Evolutionary conservation across 2,888 invertebrate species (phyloP), one percentile per base, ranked within the genome.

Genomic region (Apamea epomidion): DNA sequence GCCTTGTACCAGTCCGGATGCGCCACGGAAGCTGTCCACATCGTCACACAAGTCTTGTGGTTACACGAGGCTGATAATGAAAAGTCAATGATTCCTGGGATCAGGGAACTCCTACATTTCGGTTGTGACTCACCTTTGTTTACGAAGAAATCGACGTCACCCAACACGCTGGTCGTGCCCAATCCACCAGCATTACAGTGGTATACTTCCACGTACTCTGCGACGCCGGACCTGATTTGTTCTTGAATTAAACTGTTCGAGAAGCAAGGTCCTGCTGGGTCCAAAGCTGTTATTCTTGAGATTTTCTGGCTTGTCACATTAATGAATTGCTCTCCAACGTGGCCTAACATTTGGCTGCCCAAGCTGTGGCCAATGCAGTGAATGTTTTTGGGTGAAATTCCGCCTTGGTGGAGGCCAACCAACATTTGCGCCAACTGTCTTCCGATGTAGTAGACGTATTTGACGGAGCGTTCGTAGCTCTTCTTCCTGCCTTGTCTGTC

Each of bases 91-190:
- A 96, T 90, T 0, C 93, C 94, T 18, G 96, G 96, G 48, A 97
- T 88, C 2, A 94, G 85, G 1, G 95, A 93, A 0, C 94, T 95
- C 0, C 92, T 93, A 88, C 97, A 97, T 37, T 97, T 96, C 0
- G 98, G 97, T 89, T 98, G 98, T 0, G 95, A 92, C 21, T 91
- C 91, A 0, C 98, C 98, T 62, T 97, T 97, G 88, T 98, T 98
- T 2, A 97, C 95, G 87, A 97, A 97, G 91, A 97, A 97, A 90
- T 98, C 98, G 10, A 97, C 93, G 74, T 97, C 97, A 0, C 97
- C 98, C 58, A 97, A 90, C 0, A 97, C 96, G 77, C 95, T 95
- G 0, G 95, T 94, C 0, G 97, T 95, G 2, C 97, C 97, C 4
- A 97, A 90, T 0, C 94, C 95, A 25, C 97, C 97, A 79, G 97